These are phyloP conservation scores for Xiphydria camelus DNA, from an alignment of 2,888 invertebrate species.

Conservation along the genomic window DNA sequence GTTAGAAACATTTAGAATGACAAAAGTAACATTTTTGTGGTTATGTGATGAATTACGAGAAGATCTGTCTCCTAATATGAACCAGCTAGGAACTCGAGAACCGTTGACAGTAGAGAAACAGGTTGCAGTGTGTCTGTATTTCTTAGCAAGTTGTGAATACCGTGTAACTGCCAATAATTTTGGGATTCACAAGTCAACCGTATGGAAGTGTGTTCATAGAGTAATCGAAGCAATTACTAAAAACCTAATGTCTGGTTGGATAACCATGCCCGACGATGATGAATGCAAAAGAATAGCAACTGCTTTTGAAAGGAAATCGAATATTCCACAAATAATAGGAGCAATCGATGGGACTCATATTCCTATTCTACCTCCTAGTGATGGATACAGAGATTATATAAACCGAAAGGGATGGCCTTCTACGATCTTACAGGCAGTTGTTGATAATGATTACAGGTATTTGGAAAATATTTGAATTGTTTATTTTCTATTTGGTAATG, in stretches of 20 bases:
- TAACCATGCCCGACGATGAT: conserved; percentile 33
- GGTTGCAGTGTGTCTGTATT: too few relatives aligned
- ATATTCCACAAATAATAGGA: conserved; percentile 41
- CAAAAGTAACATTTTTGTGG: too few relatives aligned
- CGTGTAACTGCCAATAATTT: too few relatives aligned
- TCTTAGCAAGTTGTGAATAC: too few relatives aligned
- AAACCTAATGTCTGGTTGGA: conserved; percentile 24
- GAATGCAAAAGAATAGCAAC: conserved; percentile 31
- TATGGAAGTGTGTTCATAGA: too few relatives aligned
- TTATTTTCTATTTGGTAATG: too few relatives aligned
- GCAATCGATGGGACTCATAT: conserved; percentile 35
- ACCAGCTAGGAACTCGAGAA: too few relatives aligned
- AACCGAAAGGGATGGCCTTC: conserved; percentile 31
- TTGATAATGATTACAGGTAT: conserved; percentile 27
- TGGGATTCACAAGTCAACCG: too few relatives aligned
- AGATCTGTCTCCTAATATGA: too few relatives aligned
- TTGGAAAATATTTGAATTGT: conserved; percentile 14
- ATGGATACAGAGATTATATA: conserved; percentile 26
- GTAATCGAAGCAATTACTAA: conserved; percentile 35
- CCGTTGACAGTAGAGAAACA: too few relatives aligned
- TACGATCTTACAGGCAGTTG: conserved; percentile 23
- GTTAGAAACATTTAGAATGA: too few relatives aligned
- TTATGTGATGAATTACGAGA: too few relatives aligned
- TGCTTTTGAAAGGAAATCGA: conserved; percentile 29
- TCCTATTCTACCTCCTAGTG: conserved; percentile 22